phyloP scores from a whole-genome alignment of 2,888 invertebrate species.

The Ormyrus pomaceus region DNA sequence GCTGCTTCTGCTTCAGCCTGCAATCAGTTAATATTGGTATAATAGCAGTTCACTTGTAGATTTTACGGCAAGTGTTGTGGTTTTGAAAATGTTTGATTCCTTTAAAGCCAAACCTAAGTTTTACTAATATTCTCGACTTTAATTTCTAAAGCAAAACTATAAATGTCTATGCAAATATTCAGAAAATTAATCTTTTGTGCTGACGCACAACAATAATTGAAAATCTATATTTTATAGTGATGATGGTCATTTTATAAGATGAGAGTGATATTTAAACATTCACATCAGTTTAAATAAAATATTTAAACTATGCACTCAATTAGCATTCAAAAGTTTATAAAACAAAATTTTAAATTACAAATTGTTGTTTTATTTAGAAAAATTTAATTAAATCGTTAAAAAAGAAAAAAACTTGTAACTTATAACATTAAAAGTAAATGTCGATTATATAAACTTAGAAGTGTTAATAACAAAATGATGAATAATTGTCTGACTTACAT shows the following conservation, averaged over 20 bases:
- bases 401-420: neutral
- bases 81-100: neutral
- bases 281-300: constrained; percentile 8
- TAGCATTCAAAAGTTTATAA: constrained; percentile 31
- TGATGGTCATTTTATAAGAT: constrained; percentile 3
- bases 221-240: neutral
- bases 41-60: neutral
- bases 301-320: constrained; percentile 34
- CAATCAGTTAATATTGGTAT: constrained; percentile 19
- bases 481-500: constrained; percentile 43
- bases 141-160: too few species aligned
- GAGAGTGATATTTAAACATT: constrained; percentile 20
- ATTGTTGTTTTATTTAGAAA: neutral
- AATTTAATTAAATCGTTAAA: neutral
- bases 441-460: constrained; percentile 33
- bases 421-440: neutral
- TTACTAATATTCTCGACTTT: too few species aligned
- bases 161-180: neutral
- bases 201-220: constrained; percentile 3
- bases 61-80: neutral
- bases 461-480: constrained; percentile 31
- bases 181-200: constrained; percentile 27
- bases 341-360: neutral
- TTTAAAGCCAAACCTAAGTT: too few species aligned
- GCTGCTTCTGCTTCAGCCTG: constrained; percentile 46